Evolutionary conservation across 37 sponge, comb jelly and placozoan genomes (phyloP), one percentile per base, ranked within the genome.

Genomic region (Diacarnus erythraeanus): DNA sequence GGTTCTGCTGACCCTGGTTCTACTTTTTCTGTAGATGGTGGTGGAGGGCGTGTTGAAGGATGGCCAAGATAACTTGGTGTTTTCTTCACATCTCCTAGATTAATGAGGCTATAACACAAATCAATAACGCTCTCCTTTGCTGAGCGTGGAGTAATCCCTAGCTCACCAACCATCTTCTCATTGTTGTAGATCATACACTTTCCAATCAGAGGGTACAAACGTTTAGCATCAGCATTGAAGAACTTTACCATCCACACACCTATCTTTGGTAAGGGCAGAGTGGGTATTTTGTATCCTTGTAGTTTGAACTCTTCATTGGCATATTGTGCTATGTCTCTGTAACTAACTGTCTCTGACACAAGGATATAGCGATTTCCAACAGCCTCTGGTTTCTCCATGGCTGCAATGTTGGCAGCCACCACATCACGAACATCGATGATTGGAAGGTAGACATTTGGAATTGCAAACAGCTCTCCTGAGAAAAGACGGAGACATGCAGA

Each of bases 371-470:
- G 74, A n/a, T 87, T 86, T 2, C 93, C 95, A 35, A 74, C 76
- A 41, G 92, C 93, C 29, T 86, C 90, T 1, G 84, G 80, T 29
- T 63, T 83, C 25, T 85, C 78, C 90, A 97, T 83, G 35, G 94
- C 97, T 5, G 84, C 83, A 69, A 94, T 86, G 69, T 93, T 87
- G 23, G 87, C 94, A 17, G 75, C 82, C n/a, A 89, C 92, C 21
- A 94, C 92, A 84, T 97, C 97, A 30, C 97, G 82, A 0, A 97
- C 95, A 57, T 97, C 97, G 4, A 91, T 85, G 0, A 87, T 10
- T 2, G 85, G 70, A 22, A 83, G 59, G 69, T 58, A 57, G 56
- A 91, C 39, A 42, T 90, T 57, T 3, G 92, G 92, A 0, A 97
- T 35, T 0, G 75, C 84, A 2, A 89, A 79, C 40, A 88, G 30